Conservation (phyloP, 2,888 invertebrate genomes). For the Eucera pruinosa region DNA sequence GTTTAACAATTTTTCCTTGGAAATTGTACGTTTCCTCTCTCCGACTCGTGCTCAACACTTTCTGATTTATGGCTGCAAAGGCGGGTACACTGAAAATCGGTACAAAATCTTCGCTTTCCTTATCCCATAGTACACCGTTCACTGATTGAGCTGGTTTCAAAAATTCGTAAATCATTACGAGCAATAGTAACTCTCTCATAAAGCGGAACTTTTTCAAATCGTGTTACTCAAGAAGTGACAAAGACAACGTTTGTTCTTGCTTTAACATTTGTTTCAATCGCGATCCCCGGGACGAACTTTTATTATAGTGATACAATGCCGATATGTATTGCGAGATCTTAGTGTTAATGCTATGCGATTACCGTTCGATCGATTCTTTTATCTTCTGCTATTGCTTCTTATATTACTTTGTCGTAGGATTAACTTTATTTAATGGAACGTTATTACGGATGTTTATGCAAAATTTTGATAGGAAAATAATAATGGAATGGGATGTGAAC, state of each 20-base stretch:
- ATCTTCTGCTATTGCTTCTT: background rate
- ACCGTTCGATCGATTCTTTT: background rate
- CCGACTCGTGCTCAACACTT: slow-evolving; percentile 18
- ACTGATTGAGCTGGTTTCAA: slow-evolving; percentile 10
- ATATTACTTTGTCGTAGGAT: background rate
- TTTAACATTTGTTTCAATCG: background rate
- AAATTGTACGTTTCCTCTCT: slow-evolving; percentile 48
- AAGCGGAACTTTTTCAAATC: background rate
- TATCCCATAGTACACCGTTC: slow-evolving; percentile 58
- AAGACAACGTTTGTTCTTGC: background rate
- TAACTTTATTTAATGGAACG: background rate
- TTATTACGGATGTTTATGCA: background rate
- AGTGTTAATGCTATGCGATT: background rate
- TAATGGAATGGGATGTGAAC: background rate
- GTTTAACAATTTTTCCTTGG: slow-evolving; percentile 43
- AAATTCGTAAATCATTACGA: slow-evolving; percentile 12
- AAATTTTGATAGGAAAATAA: background rate
- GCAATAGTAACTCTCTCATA: slow-evolving; percentile 32
- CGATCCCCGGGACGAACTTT: background rate
- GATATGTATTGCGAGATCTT: background rate
- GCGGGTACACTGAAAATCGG: slow-evolving; percentile 48
- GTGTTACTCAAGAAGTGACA: background rate
- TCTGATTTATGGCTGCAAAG: slow-evolving; percentile 29
- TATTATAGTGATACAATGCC: background rate
- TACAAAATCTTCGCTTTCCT: slow-evolving; percentile 29